Conservation (phyloP, 2,113 vertebrate genomes). For the Scortum barcoo region DNA sequence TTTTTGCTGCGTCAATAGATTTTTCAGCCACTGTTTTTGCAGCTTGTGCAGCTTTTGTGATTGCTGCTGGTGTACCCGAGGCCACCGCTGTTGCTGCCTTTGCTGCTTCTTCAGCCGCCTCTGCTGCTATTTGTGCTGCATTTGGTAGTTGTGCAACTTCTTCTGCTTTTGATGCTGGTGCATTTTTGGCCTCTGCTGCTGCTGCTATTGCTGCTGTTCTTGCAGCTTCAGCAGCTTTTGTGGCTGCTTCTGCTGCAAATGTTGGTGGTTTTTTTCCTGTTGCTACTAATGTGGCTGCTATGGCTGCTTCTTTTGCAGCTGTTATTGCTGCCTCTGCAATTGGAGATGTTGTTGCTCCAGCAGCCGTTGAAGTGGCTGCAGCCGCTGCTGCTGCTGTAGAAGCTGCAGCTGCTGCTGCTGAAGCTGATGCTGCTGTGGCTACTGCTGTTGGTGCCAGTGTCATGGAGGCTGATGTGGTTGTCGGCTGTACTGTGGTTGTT, state of each 20-base stretch:
- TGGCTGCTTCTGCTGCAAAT: background rate
- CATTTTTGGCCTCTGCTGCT: background rate
- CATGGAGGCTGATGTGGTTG: background rate
- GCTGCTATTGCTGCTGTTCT: slow-evolving; percentile 11
- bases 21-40: background rate
- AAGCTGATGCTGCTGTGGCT: slow-evolving; percentile 3
- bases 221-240: background rate
- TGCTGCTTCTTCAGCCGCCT: slow-evolving; percentile 20
- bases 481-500: background rate
- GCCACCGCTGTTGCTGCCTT: background rate
- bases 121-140: slow-evolving; percentile 1
- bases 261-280: background rate
- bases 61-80: background rate
- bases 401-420: slow-evolving; percentile 5
- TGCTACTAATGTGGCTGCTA: background rate
- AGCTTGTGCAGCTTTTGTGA: background rate
- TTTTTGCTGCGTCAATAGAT: background rate
- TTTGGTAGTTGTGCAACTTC: background rate
- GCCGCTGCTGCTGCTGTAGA: slow-evolving; percentile 9
- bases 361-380: background rate
- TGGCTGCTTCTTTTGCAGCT: slow-evolving; percentile 1
- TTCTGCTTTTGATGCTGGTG: background rate
- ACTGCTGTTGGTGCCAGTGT: background rate
- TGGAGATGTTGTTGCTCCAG: slow-evolving; percentile 17
- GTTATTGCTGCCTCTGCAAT: background rate